Conservation (phyloP, 1,140 invertebrate species). For the Rhynchophorus ferrugineus region DNA sequence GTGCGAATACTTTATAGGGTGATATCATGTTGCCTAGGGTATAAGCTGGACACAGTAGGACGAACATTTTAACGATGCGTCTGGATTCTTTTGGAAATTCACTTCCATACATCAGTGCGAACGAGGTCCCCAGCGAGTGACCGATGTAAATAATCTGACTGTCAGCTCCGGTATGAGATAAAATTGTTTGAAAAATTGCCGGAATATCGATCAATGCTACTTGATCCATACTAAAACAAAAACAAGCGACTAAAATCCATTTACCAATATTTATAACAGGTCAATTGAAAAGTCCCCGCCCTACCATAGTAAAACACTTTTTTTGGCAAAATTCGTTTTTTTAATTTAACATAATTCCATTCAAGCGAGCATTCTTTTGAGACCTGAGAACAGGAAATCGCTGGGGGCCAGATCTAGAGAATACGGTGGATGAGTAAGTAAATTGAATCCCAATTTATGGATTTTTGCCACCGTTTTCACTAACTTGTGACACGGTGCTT, state of each 20-base stretch:
- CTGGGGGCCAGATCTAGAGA: no score
- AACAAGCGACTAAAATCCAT: background rate
- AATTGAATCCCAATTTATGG: no score
- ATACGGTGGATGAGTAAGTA: no score
- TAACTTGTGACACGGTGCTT: no score
- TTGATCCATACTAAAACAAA: constrained; percentile 44
- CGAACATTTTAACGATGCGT: constrained; percentile 29
- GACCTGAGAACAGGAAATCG: no score
- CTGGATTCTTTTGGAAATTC: constrained; percentile 39
- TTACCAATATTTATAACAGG: no score
- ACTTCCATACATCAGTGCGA: constrained; percentile 41
- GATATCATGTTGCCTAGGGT: constrained; percentile 32
- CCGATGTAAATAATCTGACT: constrained; percentile 49
- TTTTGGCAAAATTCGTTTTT: no score
- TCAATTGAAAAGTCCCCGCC: no score
- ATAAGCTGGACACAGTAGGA: constrained; percentile 35
- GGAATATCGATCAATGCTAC: constrained; percentile 52
- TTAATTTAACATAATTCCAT: no score
- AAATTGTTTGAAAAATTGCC: constrained; percentile 48
- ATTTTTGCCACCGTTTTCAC: no score
- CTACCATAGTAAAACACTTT: no score
- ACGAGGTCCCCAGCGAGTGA: constrained; percentile 42
- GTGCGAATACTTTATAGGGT: constrained; percentile 25
- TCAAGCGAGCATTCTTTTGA: no score
- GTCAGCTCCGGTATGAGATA: constrained; percentile 40